These are phyloP conservation scores for Jordanella pulchra DNA, from an alignment of 2,797 vertebrate genomes.

Conservation along the genomic window DNA sequence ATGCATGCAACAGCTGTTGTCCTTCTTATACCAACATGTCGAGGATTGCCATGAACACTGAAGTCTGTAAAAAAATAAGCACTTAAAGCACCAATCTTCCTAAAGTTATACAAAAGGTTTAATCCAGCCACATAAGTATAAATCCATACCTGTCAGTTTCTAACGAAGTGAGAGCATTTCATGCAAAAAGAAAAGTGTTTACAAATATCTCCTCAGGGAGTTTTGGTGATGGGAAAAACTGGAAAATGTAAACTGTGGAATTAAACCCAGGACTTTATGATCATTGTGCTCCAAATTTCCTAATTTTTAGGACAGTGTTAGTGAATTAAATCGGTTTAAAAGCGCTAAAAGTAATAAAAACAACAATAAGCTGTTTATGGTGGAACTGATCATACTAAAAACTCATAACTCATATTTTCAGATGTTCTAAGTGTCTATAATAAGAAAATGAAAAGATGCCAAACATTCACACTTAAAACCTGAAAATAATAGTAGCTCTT, in stretches of 20 bases:
- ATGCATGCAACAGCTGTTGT: conserved; percentile 15
- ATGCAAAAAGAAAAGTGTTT: conserved; percentile 8
- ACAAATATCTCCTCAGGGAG: conserved; percentile 24
- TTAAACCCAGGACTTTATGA: conserved; percentile 4
- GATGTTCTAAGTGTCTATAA: background rate
- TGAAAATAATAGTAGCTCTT: background rate
- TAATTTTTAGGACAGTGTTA: background rate
- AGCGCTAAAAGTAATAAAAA: conserved; percentile 1
- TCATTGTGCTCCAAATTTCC: conserved; percentile 8
- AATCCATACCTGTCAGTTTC: background rate
- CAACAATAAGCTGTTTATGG: background rate
- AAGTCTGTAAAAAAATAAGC: conserved; percentile 3
- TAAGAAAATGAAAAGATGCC: background rate
- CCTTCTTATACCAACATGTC: conserved; percentile 8
- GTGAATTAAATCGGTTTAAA: background rate
- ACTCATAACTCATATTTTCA: background rate
- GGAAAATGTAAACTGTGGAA: conserved; percentile 17
- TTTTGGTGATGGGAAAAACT: conserved; percentile 6
- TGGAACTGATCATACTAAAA: background rate
- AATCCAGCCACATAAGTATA: background rate
- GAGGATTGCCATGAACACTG: background rate
- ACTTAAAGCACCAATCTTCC: background rate
- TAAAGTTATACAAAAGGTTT: background rate
- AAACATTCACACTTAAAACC: background rate
- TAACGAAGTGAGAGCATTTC: conserved; percentile 5